Conservation (phyloP, 2,113 vertebrate genomes). For the Condylura cristata region DNA sequence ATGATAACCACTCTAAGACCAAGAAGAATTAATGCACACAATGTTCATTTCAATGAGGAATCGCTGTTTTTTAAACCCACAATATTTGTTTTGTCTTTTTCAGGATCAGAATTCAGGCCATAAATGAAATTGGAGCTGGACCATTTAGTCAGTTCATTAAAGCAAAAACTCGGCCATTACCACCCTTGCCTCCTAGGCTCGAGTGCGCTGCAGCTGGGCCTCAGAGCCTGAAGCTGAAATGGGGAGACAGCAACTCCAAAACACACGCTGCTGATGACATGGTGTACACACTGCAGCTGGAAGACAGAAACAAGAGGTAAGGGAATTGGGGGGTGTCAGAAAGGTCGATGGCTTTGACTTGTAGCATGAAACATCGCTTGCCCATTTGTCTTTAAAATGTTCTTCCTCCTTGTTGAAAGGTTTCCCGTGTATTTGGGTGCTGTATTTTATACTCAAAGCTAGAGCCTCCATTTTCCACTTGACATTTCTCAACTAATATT, state of each 20-base stretch:
- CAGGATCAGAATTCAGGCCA: slow-evolving; percentile 95
- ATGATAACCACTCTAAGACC: background rate
- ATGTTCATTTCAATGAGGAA: background rate
- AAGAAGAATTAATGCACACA: background rate
- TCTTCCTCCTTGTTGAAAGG: background rate
- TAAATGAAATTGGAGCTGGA: slow-evolving; percentile 95
- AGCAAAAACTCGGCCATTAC: slow-evolving; percentile 93
- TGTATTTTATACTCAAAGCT: background rate
- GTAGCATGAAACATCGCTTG: fast-evolving
- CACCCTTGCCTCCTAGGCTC: slow-evolving; percentile 94
- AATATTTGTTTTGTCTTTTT: background rate
- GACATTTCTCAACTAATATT: background rate
- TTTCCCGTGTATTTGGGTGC: background rate
- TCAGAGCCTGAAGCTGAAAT: slow-evolving; percentile 98
- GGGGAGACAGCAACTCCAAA: slow-evolving; percentile 93
- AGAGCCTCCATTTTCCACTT: background rate
- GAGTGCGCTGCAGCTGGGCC: slow-evolving; percentile 96
- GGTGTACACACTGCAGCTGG: slow-evolving; percentile 95
- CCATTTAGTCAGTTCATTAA: slow-evolving; percentile 91
- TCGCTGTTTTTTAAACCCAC: background rate
- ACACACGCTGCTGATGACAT: slow-evolving; percentile 88
- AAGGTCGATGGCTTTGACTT: fast-evolving
- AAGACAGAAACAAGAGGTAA: slow-evolving; percentile 96
- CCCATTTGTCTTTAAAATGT: background rate
- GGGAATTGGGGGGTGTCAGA: fast-evolving